phyloP scores from a whole-genome alignment of 1,140 invertebrate genomes.

The Diachasmimorpha longicaudata region DNA sequence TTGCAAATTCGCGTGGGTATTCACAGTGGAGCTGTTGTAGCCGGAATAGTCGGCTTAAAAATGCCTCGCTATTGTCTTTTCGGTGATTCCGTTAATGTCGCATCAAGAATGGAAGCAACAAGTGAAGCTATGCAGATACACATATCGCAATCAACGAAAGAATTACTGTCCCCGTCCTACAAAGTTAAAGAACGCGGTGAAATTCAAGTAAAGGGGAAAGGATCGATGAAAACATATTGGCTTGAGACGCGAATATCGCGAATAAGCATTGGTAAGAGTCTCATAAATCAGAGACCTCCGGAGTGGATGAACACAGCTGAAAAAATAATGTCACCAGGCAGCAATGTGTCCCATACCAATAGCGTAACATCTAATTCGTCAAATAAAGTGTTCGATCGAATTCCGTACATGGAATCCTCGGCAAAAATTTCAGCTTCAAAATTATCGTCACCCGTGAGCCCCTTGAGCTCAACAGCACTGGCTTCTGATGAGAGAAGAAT shows the following conservation, averaged over 20 bases:
- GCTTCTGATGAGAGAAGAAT: constrained; percentile 67
- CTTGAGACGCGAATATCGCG: constrained; percentile 73
- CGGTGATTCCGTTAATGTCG: constrained; percentile 92
- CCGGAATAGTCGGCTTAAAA: constrained; percentile 93
- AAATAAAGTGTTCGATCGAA: constrained; percentile 22
- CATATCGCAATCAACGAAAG: constrained; percentile 86
- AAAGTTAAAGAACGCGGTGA: constrained; percentile 80
- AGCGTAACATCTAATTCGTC: constrained; percentile 11
- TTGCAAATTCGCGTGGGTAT: constrained; percentile 89
- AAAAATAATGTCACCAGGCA: constrained; percentile 39
- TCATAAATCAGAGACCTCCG: constrained; percentile 51
- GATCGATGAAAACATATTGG: constrained; percentile 94
- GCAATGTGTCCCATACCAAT: constrained; percentile 10
- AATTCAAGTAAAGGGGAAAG: constrained; percentile 87
- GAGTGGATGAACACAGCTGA: constrained; percentile 54
- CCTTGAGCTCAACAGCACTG: constrained; percentile 44
- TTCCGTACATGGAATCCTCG: background rate
- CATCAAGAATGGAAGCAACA: constrained; percentile 90
- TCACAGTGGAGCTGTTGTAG: constrained; percentile 89
- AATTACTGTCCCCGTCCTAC: constrained; percentile 78
- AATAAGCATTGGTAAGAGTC: constrained; percentile 58
- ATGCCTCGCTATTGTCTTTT: constrained; percentile 96
- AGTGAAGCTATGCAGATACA: constrained; percentile 93
- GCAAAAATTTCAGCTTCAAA: constrained; percentile 40
- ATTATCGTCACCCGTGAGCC: constrained; percentile 42